Percentiles rank a stretch among this genome's conserved stretches.
Conservation (phyloP, 2,797 vertebrate species). For the Adrianichthys oophorus region DNA sequence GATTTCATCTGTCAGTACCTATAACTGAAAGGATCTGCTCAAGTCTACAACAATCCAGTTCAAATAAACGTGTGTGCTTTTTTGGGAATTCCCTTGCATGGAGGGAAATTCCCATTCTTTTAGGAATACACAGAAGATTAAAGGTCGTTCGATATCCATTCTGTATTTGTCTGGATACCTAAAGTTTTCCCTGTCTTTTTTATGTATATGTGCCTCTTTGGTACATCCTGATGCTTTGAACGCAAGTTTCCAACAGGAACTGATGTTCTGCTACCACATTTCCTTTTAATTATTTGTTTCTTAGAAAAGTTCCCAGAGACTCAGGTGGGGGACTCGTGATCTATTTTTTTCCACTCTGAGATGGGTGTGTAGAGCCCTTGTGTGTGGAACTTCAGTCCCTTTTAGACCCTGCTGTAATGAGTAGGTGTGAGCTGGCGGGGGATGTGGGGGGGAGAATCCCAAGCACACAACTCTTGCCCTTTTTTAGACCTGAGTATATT, state of each 20-base stretch:
- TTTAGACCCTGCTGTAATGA: constrained; percentile 52
- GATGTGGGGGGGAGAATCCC: constrained; percentile 73
- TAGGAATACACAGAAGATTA: constrained; percentile 76
- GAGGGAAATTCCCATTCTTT: constrained; percentile 80
- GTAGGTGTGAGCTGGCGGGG: constrained; percentile 49
- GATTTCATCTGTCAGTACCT: constrained; percentile 15
- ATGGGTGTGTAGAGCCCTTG: constrained; percentile 51
- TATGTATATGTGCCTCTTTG: constrained; percentile 16
- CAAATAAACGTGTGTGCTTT: constrained; percentile 48
- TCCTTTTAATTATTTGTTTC: constrained; percentile 44
- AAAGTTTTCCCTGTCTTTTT: constrained; percentile 33
- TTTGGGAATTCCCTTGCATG: constrained; percentile 75
- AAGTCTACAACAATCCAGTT: constrained; percentile 47
- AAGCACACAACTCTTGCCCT: constrained; percentile 53
- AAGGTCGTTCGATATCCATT: constrained; percentile 65
- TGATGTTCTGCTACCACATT: constrained; percentile 35
- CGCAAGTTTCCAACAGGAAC: constrained; percentile 51
- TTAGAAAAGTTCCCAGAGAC: constrained; percentile 62
- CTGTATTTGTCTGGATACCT: constrained; percentile 62
- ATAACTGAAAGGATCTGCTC: constrained; percentile 43
- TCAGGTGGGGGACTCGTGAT: constrained; percentile 67
- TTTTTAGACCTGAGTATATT: constrained; percentile 41
- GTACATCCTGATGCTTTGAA: constrained; percentile 50
- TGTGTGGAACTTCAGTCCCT: constrained; percentile 59
- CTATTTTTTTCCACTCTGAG: constrained; percentile 74